Evolutionary conservation across 1,140 invertebrate species (phyloP), one percentile per base, ranked within the genome.

Genomic region (Scylla paramamosain): DNA sequence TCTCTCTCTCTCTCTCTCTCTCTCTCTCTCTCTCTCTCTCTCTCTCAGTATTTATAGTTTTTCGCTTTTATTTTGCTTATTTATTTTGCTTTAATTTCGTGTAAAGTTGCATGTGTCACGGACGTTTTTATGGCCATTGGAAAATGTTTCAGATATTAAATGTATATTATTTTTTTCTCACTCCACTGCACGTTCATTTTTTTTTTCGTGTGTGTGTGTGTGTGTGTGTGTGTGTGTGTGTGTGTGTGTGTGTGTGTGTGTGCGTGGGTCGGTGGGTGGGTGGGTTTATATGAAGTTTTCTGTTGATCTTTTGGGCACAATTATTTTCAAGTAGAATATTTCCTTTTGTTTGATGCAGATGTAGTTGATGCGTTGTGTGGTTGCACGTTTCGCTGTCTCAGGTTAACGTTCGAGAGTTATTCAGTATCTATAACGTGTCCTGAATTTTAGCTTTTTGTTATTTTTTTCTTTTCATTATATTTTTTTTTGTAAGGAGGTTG

Each of bases 191-290:
- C 4, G 25, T 87, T 87, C 7, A 4, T 87, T 32, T 87, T 87
- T 87, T 25, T n/a, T 52, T 91, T 4, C 28, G 39, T 91, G 0
- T 20, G 48, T 45, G 89, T 48, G 25, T 91, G 28, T 52, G 14
- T 91, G 48, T 46, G 48, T 91, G 48, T 91, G 48, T 91, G 25
- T 91, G 48, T 91, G 48, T 91, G 48, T 91, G 25, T 48, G 48
- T 91, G 48, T 48, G 29, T 28, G 29, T 91, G 52, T 91, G 16
- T 46, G 2, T 90, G 46, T 45, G 46, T 90, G 46, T 6, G 46
- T 46, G n/a, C 45, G 20, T 46, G 46, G 20, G 46, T 46, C 3
- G 14, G 32, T 88, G 16, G 28, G n/a, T 88, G 32, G 10, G 32
- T 88, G 32, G 28, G 32, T 88, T 25, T 20, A 7, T 31, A n/a